Base-by-base conservation (phyloP, 2,888 invertebrate species). In the Cremastobaeus sp. region DNA sequence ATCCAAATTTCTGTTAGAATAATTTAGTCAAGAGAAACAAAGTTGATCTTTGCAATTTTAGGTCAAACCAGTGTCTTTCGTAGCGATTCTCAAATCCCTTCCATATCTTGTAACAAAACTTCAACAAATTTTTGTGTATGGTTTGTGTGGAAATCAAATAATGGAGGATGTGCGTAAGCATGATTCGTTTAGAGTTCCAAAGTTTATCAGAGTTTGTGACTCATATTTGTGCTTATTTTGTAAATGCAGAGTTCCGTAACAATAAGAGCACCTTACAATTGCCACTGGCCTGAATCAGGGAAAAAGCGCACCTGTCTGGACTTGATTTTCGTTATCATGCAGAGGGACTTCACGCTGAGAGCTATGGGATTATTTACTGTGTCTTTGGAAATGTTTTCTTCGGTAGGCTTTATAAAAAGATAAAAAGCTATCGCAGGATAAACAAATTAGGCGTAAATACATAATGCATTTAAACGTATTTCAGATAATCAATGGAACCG, bases 331-430 rank as follows among this genome's bases (percentile, higher is more conserved):
- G 71, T 79, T 34, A 66, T 80, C 0, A 68, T 66, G 39, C 82
- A 81, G 57, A 80, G 75, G 21, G 80, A 83, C 12, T 55, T 83
- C 0, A 21, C 48, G 32, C 37, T 84, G 11, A 79, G 71, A 28
- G 82, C 78, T 0, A 77, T 77, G 18, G 70, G 74, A 11, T 74
- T 81, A 48, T 76, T 79, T 37, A 21, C 34, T 11, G 69, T 83
- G 17, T 76, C 80, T 3, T 72, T 81, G 30, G 77, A 77, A n/a
- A 78, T 81, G 77, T 81, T 82, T 34, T 45, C 74, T 1, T 66
- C 70, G 71, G 82, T 82, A 48, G 48, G 39, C 30, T 37, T 11
- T 30, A 41, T 21, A 41, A 11, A 8, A 20, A 41, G 2, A 8
- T 28, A 3, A 25, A 25, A 25, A 5, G 8, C 8, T 25, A 25